phyloP scores from a whole-genome alignment of 2,888 invertebrate genomes.

The Protodeltote pygarga region DNA sequence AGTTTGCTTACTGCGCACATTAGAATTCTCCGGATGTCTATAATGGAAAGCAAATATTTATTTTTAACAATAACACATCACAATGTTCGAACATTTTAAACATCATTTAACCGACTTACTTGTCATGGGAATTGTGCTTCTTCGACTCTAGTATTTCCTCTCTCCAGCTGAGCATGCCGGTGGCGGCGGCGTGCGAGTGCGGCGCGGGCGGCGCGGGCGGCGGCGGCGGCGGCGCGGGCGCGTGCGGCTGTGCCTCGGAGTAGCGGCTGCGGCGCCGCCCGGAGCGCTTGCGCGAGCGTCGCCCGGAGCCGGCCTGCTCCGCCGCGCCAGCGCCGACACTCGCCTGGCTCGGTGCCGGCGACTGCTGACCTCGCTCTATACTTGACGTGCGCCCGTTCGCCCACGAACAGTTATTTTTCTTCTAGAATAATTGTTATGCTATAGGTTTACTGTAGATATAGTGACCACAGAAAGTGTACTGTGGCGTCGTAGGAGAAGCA shows the following conservation, averaged over 20 bases:
- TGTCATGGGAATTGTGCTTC: slow-evolving; percentile 69
- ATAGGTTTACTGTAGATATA: slow-evolving; percentile 1
- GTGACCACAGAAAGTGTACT: too few relatives aligned
- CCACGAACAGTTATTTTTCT: slow-evolving; percentile 68
- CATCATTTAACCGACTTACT: slow-evolving; percentile 51
- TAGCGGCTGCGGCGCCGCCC: slow-evolving; percentile 53
- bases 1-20: slow-evolving; percentile 70
- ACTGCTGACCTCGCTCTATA: slow-evolving; percentile 69
- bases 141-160: slow-evolving; percentile 82
- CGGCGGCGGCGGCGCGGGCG: slow-evolving; percentile 7
- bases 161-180: slow-evolving; percentile 77
- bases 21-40: slow-evolving; percentile 64
- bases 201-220: not conserved
- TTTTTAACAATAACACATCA: not conserved
- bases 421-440: slow-evolving; percentile 48
- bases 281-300: slow-evolving; percentile 57
- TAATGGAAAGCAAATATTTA: slow-evolving; percentile 24
- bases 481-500: too few relatives aligned
- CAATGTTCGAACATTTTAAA: not conserved
- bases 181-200: slow-evolving; percentile 41
- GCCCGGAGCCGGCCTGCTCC: slow-evolving; percentile 42
- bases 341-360: slow-evolving; percentile 58
- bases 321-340: slow-evolving; percentile 36
- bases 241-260: slow-evolving; percentile 47
- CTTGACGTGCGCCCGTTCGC: slow-evolving; percentile 68